Evolutionary conservation across 92 coral and sea anemone genomes (phyloP).

Genomic region (Palythoa grandiflora): DNA sequence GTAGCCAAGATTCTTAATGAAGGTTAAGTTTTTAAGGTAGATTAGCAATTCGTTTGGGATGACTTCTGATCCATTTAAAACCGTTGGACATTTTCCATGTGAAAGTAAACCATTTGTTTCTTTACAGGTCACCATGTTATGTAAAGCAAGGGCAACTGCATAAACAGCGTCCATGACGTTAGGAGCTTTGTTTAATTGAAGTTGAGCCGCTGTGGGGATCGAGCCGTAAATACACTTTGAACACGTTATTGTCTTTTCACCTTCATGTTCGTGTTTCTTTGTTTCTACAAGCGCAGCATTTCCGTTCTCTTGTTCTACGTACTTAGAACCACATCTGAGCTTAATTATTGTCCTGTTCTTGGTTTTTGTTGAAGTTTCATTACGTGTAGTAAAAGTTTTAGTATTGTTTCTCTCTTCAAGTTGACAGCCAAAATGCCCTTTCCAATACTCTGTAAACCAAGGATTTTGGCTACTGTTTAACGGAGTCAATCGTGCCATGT

Average conservation of each 20-base stretch:
- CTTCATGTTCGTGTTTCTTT: not conserved
- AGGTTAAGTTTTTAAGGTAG: slow-evolving; percentile 72
- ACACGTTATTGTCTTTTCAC: slow-evolving; percentile 19
- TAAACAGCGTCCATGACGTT: slow-evolving; percentile 97
- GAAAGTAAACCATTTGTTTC: slow-evolving; percentile 32
- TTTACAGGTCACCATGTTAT: slow-evolving; percentile 71
- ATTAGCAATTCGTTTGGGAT: slow-evolving; percentile 65
- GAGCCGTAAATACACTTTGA: slow-evolving; percentile 28
- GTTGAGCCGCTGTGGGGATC: slow-evolving; percentile 64
- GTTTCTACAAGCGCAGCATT: not conserved
- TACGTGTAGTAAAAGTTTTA: not conserved
- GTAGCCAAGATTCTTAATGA: slow-evolving; percentile 73
- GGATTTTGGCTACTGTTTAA: slow-evolving; percentile 73
- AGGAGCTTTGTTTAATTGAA: slow-evolving; percentile 87
- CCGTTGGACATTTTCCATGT: slow-evolving; percentile 53
- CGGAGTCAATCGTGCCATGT: slow-evolving; percentile 79
- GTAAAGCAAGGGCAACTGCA: slow-evolving; percentile 80
- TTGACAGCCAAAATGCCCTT: slow-evolving; percentile 75
- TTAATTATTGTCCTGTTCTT: not conserved
- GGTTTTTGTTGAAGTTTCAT: not conserved
- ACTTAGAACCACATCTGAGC: not conserved
- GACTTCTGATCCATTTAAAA: slow-evolving; percentile 46
- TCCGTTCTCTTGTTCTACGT: not conserved
- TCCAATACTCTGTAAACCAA: slow-evolving; percentile 90
- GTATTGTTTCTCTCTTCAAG: not conserved